A percentile compares a stretch with the other conserved stretches of the same genome.
Evolutionary conservation across 53 echinoderm and acorn worm genomes (phyloP).

Genomic region (Echinometra lucunter): DNA sequence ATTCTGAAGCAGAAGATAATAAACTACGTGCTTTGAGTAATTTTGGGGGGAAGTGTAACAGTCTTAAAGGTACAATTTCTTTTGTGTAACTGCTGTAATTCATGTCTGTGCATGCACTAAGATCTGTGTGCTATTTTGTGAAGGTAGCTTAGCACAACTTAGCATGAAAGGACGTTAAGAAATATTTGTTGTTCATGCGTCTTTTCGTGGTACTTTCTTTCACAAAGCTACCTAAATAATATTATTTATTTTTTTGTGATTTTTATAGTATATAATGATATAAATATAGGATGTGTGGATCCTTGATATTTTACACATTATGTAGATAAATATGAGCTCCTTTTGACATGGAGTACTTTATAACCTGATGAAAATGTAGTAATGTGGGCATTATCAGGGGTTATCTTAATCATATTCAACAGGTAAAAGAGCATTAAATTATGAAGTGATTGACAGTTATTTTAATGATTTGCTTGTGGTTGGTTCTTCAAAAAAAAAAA

Average conservation of each 20-base stretch:
- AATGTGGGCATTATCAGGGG: not conserved
- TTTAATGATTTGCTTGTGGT: not conserved
- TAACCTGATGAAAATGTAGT: not conserved
- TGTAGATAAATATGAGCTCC: not conserved
- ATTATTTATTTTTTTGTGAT: too few species aligned
- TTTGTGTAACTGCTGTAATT: not conserved
- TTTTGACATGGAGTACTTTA: not conserved
- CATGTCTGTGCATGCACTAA: not conserved
- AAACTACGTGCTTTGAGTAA: not conserved
- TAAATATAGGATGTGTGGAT: not conserved
- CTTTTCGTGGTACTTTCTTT: too few species aligned
- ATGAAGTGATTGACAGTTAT: not conserved
- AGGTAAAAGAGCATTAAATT: not conserved
- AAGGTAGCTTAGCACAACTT: too few species aligned
- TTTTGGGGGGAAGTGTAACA: not conserved
- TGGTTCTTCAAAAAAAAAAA: not conserved
- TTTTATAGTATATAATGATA: too few species aligned
- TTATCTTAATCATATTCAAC: not conserved
- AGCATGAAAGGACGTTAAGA: too few species aligned
- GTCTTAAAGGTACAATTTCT: not conserved
- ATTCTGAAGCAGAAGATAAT: not conserved
- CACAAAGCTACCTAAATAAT: too few species aligned
- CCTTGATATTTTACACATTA: not conserved
- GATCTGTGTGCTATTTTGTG: not conserved
- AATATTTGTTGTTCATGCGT: too few species aligned